A percentile compares a stretch with the other conserved stretches of the same genome.
Evolutionary conservation across 2,888 invertebrate species (phyloP).

Genomic region (Tineola bisselliella): DNA sequence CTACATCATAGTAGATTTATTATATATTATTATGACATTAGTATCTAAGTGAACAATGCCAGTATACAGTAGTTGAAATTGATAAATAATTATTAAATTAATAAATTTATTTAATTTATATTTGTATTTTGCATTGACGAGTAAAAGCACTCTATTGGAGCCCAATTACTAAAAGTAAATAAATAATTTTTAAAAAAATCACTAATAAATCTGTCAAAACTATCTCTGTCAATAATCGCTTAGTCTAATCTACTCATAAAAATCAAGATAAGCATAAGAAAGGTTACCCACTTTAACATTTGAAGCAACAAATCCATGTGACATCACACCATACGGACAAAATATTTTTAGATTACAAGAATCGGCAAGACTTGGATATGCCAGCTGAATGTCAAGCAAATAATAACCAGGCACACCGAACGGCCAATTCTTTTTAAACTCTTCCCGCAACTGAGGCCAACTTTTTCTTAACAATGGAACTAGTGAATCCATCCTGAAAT

Average conservation of each 20-base stretch:
- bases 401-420: constrained; percentile 36
- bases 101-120: no score
- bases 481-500: constrained; percentile 18
- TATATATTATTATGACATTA: no score
- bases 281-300: constrained; percentile 31
- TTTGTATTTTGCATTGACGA: no score
- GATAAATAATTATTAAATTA: no score
- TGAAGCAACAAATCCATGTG: constrained; percentile 40
- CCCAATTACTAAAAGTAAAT: no score
- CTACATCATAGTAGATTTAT: no score
- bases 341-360: constrained; percentile 38
- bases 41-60: no score
- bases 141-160: no score
- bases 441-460: constrained; percentile 29
- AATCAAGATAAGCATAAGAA: neutral
- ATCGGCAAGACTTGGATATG: constrained; percentile 30
- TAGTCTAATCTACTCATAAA: neutral
- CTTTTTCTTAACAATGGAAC: constrained; percentile 23
- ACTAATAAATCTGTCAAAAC: no score
- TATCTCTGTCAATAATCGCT: neutral
- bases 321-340: constrained; percentile 42
- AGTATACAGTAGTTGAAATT: no score
- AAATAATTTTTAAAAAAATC: no score
- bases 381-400: constrained; percentile 37
- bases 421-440: constrained; percentile 31